Evolutionary conservation across 2,113 vertebrate genomes (phyloP).

Genomic region (Pelmatolapia mariae): DNA sequence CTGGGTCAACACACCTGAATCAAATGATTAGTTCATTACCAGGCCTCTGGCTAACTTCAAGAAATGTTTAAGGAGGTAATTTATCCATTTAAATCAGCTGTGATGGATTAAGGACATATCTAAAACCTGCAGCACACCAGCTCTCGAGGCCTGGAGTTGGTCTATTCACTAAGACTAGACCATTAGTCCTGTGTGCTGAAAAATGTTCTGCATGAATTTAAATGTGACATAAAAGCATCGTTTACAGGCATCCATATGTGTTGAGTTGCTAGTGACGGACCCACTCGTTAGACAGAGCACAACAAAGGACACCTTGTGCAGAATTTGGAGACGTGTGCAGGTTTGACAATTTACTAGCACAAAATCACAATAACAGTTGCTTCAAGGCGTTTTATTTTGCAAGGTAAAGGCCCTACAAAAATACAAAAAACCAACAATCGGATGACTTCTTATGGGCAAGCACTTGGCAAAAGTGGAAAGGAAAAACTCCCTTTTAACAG

Average conservation of each 20-base stretch:
- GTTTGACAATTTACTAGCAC: not conserved
- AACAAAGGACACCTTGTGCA: not conserved
- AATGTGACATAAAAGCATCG: not conserved
- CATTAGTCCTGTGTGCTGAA: not conserved
- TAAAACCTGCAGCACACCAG: too few relatives aligned
- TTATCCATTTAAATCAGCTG: too few relatives aligned
- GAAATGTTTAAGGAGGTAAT: too few relatives aligned
- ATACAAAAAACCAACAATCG: not conserved
- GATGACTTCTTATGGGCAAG: not conserved
- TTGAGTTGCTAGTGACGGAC: not conserved
- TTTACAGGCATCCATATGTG: not conserved
- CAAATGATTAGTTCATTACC: not conserved
- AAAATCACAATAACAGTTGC: not conserved
- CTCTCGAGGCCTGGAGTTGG: too few relatives aligned
- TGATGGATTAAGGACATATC: too few relatives aligned
- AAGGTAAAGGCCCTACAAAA: not conserved
- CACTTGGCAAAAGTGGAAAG: not conserved
- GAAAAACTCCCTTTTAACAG: not conserved
- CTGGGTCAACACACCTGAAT: not conserved
- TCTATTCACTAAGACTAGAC: not conserved
- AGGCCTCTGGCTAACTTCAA: too few relatives aligned
- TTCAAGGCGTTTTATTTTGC: not conserved
- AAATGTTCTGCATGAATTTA: not conserved
- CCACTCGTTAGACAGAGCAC: not conserved
- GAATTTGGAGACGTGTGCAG: not conserved